Percentiles rank a stretch among this genome's conserved stretches.
Conservation (phyloP, 2,113 vertebrate species). For the Ceratotherium simum region DNA sequence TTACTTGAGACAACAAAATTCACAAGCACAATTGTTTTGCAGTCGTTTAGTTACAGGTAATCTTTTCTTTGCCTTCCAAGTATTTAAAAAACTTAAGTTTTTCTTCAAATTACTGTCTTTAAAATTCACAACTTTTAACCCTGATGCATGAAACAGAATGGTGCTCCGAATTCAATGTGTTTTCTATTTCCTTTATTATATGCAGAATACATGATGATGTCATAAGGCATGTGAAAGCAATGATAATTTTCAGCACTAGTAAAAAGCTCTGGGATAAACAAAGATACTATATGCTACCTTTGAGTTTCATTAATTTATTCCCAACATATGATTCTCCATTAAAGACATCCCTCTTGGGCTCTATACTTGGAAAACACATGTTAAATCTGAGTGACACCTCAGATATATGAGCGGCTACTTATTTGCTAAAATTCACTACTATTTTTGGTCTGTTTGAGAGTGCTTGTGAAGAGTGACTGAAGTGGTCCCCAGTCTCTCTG, state of each 20-base stretch:
- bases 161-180: not conserved
- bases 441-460: not conserved
- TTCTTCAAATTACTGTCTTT: not conserved
- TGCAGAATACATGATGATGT: not conserved
- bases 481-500: not conserved
- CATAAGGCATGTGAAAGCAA: not conserved
- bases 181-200: not conserved
- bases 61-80: not conserved
- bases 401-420: not conserved
- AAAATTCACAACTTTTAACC: not conserved
- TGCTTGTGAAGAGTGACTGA: not conserved
- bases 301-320: slow-evolving; percentile 37
- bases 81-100: not conserved
- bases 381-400: not conserved
- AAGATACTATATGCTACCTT: not conserved
- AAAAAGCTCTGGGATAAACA: not conserved
- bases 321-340: not conserved
- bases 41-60: slow-evolving; percentile 1
- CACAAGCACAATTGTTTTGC: not conserved
- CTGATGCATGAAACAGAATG: not conserved
- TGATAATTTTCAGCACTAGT: not conserved
- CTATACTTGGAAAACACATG: not conserved
- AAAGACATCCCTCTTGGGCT: not conserved
- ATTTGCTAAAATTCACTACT: not conserved
- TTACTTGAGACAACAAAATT: slow-evolving; percentile 24